These are phyloP conservation scores for Ondatra zibethicus DNA, from an alignment of 2,113 vertebrate genomes.

Conservation along the genomic window DNA sequence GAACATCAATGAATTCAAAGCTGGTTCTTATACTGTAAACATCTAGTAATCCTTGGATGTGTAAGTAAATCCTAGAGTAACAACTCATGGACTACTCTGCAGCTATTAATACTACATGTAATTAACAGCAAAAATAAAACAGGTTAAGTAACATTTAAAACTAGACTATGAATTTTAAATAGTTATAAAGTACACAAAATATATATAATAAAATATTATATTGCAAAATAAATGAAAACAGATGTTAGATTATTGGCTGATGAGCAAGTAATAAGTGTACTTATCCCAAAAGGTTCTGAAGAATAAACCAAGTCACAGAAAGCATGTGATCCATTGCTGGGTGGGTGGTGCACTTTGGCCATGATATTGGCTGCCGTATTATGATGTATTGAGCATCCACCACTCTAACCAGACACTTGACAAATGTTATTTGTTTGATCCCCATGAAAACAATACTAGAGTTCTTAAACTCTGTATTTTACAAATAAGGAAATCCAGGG, in stretches of 20 bases:
- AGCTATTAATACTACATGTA: slow-evolving; percentile 19
- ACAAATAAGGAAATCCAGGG: background rate
- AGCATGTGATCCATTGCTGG: background rate
- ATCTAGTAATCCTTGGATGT: background rate
- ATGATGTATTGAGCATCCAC: background rate
- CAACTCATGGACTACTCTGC: background rate
- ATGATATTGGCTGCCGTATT: background rate
- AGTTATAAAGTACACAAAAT: background rate
- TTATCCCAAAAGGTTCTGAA: background rate
- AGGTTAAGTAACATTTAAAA: slow-evolving; percentile 40
- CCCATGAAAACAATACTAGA: background rate
- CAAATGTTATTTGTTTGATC: background rate
- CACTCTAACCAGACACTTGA: background rate
- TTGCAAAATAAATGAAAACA: background rate
- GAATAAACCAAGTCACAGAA: slow-evolving; percentile 53
- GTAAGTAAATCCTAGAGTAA: background rate
- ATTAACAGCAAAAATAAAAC: background rate
- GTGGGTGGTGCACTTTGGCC: background rate
- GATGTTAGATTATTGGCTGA: slow-evolving; percentile 14
- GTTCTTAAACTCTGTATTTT: slow-evolving; percentile 4
- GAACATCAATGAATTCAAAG: background rate
- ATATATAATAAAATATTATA: background rate
- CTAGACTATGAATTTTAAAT: slow-evolving; percentile 39
- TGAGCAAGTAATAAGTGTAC: background rate
- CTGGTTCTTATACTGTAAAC: background rate